These are phyloP conservation scores for Poeciliopsis turneri DNA, from an alignment of 2,797 vertebrate species.

Conservation along the genomic window DNA sequence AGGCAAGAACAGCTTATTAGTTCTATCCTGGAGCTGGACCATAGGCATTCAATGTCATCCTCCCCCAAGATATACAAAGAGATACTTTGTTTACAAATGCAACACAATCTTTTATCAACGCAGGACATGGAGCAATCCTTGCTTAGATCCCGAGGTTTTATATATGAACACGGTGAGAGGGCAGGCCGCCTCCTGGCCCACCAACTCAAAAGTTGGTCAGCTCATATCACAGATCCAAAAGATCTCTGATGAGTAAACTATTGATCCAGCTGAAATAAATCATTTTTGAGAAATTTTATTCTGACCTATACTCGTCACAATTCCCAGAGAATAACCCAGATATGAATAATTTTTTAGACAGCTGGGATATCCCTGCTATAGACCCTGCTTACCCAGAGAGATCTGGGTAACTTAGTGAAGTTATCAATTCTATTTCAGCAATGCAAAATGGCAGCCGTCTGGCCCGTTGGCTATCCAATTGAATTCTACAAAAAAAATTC, in stretches of 20 bases:
- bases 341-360: not conserved
- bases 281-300: not conserved
- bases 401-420: not conserved
- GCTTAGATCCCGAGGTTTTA: too few relatives aligned
- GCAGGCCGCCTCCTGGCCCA: too few relatives aligned
- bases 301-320: conserved; percentile 6
- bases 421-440: not conserved
- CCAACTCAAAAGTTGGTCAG: too few relatives aligned
- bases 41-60: too few relatives aligned
- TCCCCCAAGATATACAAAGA: too few relatives aligned
- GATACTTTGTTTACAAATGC: too few relatives aligned
- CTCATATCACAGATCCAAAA: not conserved
- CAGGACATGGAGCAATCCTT: too few relatives aligned
- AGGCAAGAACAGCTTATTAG: too few relatives aligned
- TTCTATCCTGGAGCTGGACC: too few relatives aligned
- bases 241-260: not conserved
- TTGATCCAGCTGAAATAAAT: not conserved
- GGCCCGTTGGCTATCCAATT: conserved; percentile 6
- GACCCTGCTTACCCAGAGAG: not conserved
- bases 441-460: not conserved
- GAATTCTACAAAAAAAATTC: not conserved
- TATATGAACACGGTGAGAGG: too few relatives aligned
- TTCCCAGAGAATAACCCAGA: not conserved
- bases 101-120: too few relatives aligned
- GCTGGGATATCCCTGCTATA: not conserved